A percentile compares a stretch with the other conserved stretches of the same genome.
Evolutionary conservation across 2,797 vertebrate species (phyloP).

Genomic region (Chaenodraco wilsoni): DNA sequence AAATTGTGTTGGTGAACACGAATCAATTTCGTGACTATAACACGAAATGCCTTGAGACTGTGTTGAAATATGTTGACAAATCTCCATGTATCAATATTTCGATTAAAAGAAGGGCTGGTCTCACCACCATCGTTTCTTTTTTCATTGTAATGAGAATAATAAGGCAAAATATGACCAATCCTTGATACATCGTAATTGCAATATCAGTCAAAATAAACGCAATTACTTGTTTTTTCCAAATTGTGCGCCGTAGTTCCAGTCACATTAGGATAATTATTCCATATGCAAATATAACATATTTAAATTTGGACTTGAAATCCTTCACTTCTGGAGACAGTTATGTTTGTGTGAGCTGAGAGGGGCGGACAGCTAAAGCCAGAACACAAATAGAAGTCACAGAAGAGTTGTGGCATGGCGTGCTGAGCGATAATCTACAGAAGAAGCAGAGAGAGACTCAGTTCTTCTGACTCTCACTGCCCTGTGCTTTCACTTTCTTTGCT

Average conservation of each 20-base stretch:
- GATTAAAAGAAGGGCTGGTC: too few relatives aligned
- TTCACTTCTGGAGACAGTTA: constrained; percentile 16
- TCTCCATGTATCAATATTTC: too few relatives aligned
- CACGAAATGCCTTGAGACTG: too few relatives aligned
- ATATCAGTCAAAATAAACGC: too few relatives aligned
- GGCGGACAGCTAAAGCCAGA: background rate
- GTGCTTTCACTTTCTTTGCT: constrained; percentile 59
- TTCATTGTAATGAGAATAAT: too few relatives aligned
- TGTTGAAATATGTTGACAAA: too few relatives aligned
- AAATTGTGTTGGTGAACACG: too few relatives aligned
- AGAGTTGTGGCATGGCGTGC: constrained; percentile 32
- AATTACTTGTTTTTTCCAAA: too few relatives aligned
- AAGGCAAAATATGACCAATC: too few relatives aligned
- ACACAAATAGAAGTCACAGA: constrained; percentile 32
- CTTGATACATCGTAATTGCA: too few relatives aligned
- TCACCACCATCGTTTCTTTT: too few relatives aligned
- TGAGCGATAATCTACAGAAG: constrained; percentile 48
- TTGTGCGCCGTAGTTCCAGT: background rate
- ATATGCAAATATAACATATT: background rate
- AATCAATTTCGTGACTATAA: too few relatives aligned
- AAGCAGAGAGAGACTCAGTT: constrained; percentile 25
- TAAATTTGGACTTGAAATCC: background rate
- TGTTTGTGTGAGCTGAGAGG: constrained; percentile 7
- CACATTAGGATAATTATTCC: background rate
- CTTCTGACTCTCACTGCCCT: constrained; percentile 46